Percentiles rank a stretch among this genome's conserved stretches.
Conservation (phyloP, 2,113 vertebrate species). For the Oriolus oriolus region DNA sequence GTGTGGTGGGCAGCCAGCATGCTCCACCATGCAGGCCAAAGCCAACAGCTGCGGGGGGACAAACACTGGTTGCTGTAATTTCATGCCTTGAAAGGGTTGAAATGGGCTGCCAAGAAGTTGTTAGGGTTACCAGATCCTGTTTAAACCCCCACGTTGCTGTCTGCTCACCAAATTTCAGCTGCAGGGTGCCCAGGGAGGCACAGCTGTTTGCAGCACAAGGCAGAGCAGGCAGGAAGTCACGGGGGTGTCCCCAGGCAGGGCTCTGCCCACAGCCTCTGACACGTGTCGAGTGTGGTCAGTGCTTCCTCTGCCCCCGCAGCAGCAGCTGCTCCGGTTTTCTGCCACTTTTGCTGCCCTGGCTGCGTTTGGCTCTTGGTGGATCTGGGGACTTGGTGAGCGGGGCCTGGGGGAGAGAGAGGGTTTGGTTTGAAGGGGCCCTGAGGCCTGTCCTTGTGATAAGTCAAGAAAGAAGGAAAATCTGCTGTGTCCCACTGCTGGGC, state of each 20-base stretch:
- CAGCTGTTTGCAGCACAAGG: background rate
- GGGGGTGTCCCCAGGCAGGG: background rate
- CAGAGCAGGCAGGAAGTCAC: background rate
- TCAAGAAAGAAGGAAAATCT: background rate
- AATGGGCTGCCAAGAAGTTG: background rate
- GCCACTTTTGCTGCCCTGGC: background rate
- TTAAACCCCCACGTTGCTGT: background rate
- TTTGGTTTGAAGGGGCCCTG: background rate
- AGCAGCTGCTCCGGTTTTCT: background rate
- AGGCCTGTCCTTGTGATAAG: background rate
- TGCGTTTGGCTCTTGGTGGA: background rate
- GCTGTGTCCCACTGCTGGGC: background rate
- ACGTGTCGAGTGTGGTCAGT: rapidly evolving
- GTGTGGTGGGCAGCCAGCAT: rapidly evolving
- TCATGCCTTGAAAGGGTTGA: background rate
- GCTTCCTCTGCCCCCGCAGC: background rate
- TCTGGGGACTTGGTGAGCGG: rapidly evolving
- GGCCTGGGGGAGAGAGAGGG: background rate
- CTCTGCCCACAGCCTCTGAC: background rate
- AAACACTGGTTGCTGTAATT: background rate
- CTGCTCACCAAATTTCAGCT: background rate
- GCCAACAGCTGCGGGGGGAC: rapidly evolving
- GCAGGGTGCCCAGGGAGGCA: background rate
- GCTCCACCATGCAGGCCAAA: rapidly evolving
- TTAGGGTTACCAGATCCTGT: background rate